These are phyloP conservation scores for Microplitis deprimator DNA, from an alignment of 2,888 invertebrate genomes.

Conservation along the genomic window DNA sequence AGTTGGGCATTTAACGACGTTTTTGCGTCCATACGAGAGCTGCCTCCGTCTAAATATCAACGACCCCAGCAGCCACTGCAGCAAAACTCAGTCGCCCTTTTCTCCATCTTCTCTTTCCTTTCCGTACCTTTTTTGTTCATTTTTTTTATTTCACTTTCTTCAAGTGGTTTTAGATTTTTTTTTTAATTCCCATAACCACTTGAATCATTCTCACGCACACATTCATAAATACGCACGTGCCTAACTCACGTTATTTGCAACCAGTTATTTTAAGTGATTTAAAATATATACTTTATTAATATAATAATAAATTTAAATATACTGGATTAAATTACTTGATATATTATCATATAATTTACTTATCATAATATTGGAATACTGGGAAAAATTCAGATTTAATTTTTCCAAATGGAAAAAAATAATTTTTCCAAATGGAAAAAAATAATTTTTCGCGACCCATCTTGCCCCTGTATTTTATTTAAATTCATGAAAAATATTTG, in stretches of 20 bases:
- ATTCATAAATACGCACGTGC: not conserved
- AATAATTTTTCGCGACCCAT: no score
- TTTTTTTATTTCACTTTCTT: not conserved
- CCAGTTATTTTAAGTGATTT: constrained; percentile 1
- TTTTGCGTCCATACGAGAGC: constrained; percentile 32
- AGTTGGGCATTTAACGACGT: constrained; percentile 38
- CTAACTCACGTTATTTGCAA: not conserved
- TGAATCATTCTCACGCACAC: constrained; percentile 1
- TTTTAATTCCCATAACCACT: not conserved
- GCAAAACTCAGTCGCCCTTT: not conserved
- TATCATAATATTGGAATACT: no score
- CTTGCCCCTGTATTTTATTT: no score
- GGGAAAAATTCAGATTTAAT: no score
- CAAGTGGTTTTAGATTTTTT: not conserved
- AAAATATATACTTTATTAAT: not conserved
- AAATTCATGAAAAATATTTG: no score
- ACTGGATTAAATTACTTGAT: not conserved
- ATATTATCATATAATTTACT: no score
- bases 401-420: no score
- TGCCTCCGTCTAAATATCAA: constrained; percentile 41
- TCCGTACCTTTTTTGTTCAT: not conserved
- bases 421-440: no score
- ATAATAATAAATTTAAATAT: not conserved
- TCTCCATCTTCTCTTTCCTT: not conserved
- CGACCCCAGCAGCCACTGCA: constrained; percentile 31